Conservation (phyloP, 2,888 invertebrate species). For the Odontocolon sp. region DNA sequence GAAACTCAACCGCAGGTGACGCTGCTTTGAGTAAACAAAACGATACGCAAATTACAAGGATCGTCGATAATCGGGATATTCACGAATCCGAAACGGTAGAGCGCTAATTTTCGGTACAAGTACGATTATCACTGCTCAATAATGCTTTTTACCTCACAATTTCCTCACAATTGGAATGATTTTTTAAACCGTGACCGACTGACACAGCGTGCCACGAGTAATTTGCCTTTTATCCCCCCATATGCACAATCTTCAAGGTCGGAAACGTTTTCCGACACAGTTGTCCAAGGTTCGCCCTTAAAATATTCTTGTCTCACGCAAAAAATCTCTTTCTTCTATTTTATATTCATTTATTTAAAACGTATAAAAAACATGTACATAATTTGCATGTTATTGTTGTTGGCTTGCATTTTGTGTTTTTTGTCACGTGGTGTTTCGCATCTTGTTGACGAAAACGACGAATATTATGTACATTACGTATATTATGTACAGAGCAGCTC, state of each 20-base stretch:
- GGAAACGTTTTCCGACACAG: too few relatives aligned
- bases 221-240: too few relatives aligned
- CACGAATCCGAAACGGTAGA: constrained; percentile 49
- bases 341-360: too few relatives aligned
- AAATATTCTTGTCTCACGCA: too few relatives aligned
- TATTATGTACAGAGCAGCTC: not conserved
- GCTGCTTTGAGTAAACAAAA: too few relatives aligned
- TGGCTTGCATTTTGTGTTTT: too few relatives aligned
- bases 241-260: too few relatives aligned
- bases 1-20: constrained; percentile 22
- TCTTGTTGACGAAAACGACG: not conserved
- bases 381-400: too few relatives aligned
- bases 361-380: too few relatives aligned
- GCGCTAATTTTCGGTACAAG: constrained; percentile 36
- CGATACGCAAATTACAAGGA: constrained; percentile 5
- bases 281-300: too few relatives aligned
- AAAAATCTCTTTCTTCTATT: too few relatives aligned
- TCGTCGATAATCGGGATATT: not conserved
- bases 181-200: not conserved
- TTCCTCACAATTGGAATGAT: not conserved
- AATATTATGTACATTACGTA: not conserved
- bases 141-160: not conserved
- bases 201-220: too few relatives aligned
- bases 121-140: constrained; percentile 7
- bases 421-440: not conserved